phyloP scores from a whole-genome alignment of 2,113 vertebrate genomes.

The Merops nubicus region DNA sequence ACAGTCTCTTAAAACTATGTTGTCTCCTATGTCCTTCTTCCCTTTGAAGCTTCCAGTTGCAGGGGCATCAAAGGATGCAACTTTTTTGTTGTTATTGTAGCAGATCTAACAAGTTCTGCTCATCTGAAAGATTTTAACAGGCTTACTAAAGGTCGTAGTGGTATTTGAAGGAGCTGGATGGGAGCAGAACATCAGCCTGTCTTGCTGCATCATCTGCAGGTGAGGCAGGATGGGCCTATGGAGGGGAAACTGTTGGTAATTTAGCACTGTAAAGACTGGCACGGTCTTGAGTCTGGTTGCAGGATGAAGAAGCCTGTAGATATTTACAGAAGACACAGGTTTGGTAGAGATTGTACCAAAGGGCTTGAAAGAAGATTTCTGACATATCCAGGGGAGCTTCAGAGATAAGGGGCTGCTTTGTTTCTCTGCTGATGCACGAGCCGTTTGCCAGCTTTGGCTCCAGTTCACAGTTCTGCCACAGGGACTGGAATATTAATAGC shows the following conservation, averaged over 20 bases:
- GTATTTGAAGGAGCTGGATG: not conserved
- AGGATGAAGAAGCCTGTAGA: constrained; percentile 25
- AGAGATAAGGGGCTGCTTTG: not conserved
- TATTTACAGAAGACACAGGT: not conserved
- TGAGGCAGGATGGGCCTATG: not conserved
- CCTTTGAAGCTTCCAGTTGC: constrained; percentile 52
- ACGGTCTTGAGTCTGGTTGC: not conserved
- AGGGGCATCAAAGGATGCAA: constrained; percentile 21
- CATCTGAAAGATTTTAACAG: constrained; percentile 57
- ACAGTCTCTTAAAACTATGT: not conserved
- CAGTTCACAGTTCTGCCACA: not conserved
- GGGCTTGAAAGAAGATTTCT: not conserved
- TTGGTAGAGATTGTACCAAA: not conserved
- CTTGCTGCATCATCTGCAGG: constrained; percentile 18
- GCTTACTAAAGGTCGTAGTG: constrained; percentile 8
- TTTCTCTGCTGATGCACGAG: not conserved
- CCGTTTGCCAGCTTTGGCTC: not conserved
- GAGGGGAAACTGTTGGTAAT: not conserved
- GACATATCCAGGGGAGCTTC: not conserved
- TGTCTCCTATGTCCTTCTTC: not conserved
- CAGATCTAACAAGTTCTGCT: constrained; percentile 57
- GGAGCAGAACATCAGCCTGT: not conserved
- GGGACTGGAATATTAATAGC: not conserved
- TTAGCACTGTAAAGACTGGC: not conserved
- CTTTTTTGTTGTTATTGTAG: not conserved